These are phyloP conservation scores for Medauroidea extradentata DNA, from an alignment of 1,140 invertebrate genomes.

Conservation along the genomic window DNA sequence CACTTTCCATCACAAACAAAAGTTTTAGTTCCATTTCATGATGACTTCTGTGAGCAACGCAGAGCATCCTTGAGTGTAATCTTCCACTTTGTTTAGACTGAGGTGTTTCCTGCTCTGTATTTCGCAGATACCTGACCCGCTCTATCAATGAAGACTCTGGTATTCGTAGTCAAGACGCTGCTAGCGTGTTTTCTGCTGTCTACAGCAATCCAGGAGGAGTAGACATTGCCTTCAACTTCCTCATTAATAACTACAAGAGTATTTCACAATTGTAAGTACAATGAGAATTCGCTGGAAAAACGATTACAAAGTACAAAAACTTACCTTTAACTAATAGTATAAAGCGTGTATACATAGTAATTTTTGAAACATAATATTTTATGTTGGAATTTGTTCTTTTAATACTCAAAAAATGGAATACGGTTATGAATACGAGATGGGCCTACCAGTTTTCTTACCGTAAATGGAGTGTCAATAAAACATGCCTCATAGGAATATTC, in stretches of 20 bases:
- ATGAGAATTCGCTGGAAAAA: background rate
- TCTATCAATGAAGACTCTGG: slow-evolving; percentile 42
- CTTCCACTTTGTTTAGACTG: too few species aligned
- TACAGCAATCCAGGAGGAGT: slow-evolving; percentile 44
- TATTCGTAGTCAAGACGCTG: slow-evolving; percentile 50
- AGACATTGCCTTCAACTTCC: slow-evolving; percentile 47
- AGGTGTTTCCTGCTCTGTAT: background rate
- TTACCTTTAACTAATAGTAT: background rate
- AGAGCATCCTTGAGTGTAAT: too few species aligned
- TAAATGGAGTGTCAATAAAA: too few species aligned
- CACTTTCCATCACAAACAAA: too few species aligned
- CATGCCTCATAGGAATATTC: too few species aligned
- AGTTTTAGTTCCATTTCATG: too few species aligned
- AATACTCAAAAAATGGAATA: too few species aligned
- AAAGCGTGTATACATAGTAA: background rate
- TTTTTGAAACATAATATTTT: background rate
- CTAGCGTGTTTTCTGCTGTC: slow-evolving; percentile 42
- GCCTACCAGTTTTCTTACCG: too few species aligned
- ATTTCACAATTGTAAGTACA: slow-evolving; percentile 47
- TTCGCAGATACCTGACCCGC: slow-evolving; percentile 47
- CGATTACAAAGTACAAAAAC: background rate
- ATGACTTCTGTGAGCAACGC: too few species aligned
- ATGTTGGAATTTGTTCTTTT: too few species aligned
- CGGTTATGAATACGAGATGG: too few species aligned
- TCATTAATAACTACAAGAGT: slow-evolving; percentile 43